Percentiles rank a stretch among this genome's conserved stretches.
phyloP scores from a whole-genome alignment of 2,888 invertebrate genomes.

The Heliconius erato region DNA sequence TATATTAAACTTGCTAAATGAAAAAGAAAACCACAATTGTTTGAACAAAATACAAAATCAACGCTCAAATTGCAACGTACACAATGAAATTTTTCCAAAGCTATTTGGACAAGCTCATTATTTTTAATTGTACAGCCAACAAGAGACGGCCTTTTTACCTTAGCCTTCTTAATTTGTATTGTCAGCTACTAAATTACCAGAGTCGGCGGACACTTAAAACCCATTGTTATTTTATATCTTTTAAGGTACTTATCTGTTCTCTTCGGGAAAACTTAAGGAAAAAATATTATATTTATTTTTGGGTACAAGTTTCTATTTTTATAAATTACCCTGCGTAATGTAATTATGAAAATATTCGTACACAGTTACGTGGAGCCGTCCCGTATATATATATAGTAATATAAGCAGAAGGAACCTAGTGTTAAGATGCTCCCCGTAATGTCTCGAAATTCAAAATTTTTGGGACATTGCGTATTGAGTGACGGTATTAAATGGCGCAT shows the following conservation, averaged over 20 bases:
- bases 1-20: not conserved
- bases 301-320: conserved; percentile 4
- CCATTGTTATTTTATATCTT: conserved; percentile 44
- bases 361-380: not conserved
- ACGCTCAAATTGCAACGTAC: conserved; percentile 32
- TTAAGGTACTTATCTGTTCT: conserved; percentile 39
- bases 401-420: too few relatives aligned
- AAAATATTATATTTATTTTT: conserved; percentile 9
- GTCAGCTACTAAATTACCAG: conserved; percentile 50
- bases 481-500: not conserved
- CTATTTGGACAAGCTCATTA: conserved; percentile 51
- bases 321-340: not conserved
- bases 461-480: too few relatives aligned
- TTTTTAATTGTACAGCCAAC: conserved; percentile 52
- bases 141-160: conserved; percentile 47
- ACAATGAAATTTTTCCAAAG: conserved; percentile 33
- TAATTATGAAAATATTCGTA: not conserved
- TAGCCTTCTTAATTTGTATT: conserved; percentile 51
- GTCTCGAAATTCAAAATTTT: too few relatives aligned
- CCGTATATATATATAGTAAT: too few relatives aligned
- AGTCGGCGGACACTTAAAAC: conserved; percentile 45
- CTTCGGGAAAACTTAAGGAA: conserved; percentile 15
- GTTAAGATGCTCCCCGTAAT: too few relatives aligned
- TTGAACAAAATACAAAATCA: conserved; percentile 25
- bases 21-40: conserved; percentile 16